Conservation (phyloP, 2,797 vertebrate genomes). For the Pseudochirops cupreus region DNA sequence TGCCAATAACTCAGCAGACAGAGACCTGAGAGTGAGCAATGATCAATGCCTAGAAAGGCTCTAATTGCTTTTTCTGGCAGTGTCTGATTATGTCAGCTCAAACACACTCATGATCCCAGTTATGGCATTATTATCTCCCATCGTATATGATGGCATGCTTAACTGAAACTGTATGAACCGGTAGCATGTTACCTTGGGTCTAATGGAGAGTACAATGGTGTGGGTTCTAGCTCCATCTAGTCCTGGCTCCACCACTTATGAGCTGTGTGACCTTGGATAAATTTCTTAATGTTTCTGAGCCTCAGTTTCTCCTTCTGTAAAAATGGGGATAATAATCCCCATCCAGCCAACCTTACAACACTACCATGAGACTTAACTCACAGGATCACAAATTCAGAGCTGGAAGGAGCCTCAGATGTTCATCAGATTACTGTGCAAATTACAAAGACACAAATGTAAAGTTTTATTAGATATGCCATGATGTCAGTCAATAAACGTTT, state of each 20-base stretch:
- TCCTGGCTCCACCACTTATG: background rate
- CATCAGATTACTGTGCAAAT: background rate
- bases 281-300: background rate
- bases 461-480: background rate
- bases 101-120: background rate
- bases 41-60: background rate
- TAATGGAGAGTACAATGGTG: background rate
- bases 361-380: background rate
- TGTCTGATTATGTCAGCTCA: background rate
- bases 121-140: background rate
- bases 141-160: background rate
- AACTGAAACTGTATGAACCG: background rate
- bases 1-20: background rate
- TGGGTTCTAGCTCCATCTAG: background rate
- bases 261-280: background rate
- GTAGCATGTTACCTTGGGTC: background rate
- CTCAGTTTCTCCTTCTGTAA: background rate
- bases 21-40: background rate
- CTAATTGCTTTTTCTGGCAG: background rate
- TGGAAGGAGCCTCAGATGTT: background rate
- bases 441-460: background rate
- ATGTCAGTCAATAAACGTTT: background rate
- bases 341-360: background rate
- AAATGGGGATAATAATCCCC: background rate
- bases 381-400: background rate